These are phyloP conservation scores for Brachionus koreanus DNA, from an alignment of 1,140 invertebrate genomes.

Conservation along the genomic window DNA sequence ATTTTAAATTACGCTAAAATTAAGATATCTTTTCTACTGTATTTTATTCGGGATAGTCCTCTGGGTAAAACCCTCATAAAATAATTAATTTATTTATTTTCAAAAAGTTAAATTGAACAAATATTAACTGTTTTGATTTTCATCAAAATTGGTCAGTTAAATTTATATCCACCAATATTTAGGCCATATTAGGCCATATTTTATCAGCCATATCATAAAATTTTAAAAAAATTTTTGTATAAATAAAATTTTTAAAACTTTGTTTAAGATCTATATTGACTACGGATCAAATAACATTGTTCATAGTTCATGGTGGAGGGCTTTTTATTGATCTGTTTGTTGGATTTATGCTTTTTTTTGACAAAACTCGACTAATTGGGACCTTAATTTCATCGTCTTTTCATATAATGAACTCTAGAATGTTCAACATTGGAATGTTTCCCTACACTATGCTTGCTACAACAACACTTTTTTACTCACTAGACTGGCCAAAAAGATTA, in stretches of 20 bases:
- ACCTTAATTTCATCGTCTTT: constrained; percentile 73
- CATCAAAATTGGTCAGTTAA: too few species aligned
- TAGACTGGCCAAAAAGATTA: constrained; percentile 69
- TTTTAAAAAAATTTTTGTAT: too few species aligned
- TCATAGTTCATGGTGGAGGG: constrained; percentile 79
- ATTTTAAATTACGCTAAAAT: too few species aligned
- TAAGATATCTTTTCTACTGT: too few species aligned
- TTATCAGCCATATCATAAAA: too few species aligned
- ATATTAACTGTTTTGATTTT: too few species aligned
- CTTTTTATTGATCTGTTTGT: constrained; percentile 77
- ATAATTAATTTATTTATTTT: too few species aligned
- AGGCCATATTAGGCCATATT: too few species aligned
- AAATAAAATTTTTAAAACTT: not conserved
- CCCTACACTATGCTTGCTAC: constrained; percentile 81
- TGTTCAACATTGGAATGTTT: constrained; percentile 90
- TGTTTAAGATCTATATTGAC: constrained; percentile 68
- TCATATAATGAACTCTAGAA: constrained; percentile 80
- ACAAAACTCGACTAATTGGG: constrained; percentile 68
- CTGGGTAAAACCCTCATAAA: too few species aligned
- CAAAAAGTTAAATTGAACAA: too few species aligned
- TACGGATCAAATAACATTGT: constrained; percentile 70
- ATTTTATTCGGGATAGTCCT: too few species aligned
- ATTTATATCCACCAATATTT: too few species aligned
- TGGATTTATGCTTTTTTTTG: constrained; percentile 75
- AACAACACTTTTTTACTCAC: constrained; percentile 74